Evolutionary conservation across 2,113 vertebrate species (phyloP).

Genomic region (Microcebus murinus): DNA sequence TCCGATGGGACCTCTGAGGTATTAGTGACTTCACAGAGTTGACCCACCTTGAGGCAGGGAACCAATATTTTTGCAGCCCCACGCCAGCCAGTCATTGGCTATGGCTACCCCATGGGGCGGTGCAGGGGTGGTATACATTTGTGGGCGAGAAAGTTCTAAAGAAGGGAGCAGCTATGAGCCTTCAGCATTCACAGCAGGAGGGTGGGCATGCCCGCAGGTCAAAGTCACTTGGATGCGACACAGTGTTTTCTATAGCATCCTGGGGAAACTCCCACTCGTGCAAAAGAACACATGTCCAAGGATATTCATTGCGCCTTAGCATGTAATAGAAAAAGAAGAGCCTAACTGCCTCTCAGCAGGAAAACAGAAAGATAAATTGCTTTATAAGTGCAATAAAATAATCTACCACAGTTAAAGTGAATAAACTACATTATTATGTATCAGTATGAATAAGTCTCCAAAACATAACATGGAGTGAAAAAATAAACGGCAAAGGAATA

Average conservation of each 20-base stretch:
- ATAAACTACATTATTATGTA: not conserved
- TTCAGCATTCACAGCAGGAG: not conserved
- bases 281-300: not conserved
- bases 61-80: not conserved
- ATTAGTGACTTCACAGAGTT: not conserved
- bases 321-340: not conserved
- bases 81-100: not conserved
- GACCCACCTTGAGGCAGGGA: not conserved
- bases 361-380: not conserved
- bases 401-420: not conserved
- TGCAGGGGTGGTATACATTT: not conserved
- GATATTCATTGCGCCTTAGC: not conserved
- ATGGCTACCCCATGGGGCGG: too few relatives aligned
- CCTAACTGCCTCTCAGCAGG: not conserved
- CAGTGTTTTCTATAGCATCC: not conserved
- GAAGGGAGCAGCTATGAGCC: not conserved
- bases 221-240: not conserved
- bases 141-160: not conserved
- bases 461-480: not conserved
- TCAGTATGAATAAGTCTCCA: not conserved
- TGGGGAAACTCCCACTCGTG: not conserved
- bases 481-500: not conserved
- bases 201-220: not conserved
- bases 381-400: not conserved
- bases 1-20: not conserved